These are phyloP conservation scores for Alca torda DNA, from an alignment of 2,797 vertebrate genomes.

Conservation along the genomic window DNA sequence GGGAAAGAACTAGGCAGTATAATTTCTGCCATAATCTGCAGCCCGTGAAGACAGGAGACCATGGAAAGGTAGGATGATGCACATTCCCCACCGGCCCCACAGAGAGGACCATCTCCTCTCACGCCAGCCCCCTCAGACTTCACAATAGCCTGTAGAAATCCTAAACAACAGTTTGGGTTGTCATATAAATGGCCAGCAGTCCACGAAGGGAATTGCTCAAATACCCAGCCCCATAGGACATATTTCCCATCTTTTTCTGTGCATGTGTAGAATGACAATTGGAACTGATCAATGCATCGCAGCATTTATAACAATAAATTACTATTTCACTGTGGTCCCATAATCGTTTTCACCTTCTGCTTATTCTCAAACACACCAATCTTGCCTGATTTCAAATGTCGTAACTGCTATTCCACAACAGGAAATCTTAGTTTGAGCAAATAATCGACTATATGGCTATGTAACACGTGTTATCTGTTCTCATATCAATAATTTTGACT, in stretches of 20 bases:
- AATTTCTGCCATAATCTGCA: background rate
- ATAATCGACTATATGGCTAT: background rate
- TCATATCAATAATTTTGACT: background rate
- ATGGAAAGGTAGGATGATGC: background rate
- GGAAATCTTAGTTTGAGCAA: background rate
- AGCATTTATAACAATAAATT: background rate
- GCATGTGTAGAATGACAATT: background rate
- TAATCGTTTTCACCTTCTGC: background rate
- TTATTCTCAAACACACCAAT: background rate
- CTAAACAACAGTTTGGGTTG: background rate
- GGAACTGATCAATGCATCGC: background rate
- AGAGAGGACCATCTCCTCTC: background rate
- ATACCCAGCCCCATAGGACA: rapidly evolving
- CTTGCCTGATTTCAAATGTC: background rate
- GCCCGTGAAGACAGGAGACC: background rate
- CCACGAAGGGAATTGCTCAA: background rate
- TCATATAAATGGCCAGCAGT: background rate
- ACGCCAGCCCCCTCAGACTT: background rate
- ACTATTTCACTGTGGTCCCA: background rate
- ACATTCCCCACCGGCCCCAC: rapidly evolving
- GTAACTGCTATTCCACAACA: background rate
- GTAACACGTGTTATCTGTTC: background rate
- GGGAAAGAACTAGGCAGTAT: background rate
- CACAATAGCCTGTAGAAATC: background rate
- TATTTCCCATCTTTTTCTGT: background rate